A percentile compares a stretch with the other conserved stretches of the same genome.
phyloP scores from a whole-genome alignment of 2,797 vertebrate species.

The Cottoperca gobio region DNA sequence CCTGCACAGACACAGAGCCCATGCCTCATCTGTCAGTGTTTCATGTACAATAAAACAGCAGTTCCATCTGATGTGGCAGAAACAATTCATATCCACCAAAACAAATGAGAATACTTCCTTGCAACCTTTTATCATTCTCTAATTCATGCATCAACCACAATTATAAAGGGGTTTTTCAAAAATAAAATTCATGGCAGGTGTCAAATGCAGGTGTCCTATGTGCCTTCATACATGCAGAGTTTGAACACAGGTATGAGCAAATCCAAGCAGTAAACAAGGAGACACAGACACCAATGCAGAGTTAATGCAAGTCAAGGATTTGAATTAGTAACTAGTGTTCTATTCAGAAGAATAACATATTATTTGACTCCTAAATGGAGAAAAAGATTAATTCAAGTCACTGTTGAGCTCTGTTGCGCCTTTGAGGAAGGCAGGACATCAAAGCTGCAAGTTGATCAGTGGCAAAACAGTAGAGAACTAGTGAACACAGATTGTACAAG shows the following conservation, averaged over 20 bases:
- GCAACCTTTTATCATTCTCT: background rate
- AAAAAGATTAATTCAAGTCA: background rate
- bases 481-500: background rate
- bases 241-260: background rate
- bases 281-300: background rate
- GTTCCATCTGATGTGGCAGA: conserved; percentile 28
- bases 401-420: background rate
- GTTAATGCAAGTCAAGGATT: background rate
- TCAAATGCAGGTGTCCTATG: background rate
- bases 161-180: background rate
- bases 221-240: background rate
- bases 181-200: background rate
- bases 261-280: background rate
- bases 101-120: no score
- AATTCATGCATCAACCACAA: background rate
- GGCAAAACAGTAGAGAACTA: background rate
- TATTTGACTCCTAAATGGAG: background rate
- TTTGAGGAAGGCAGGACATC: background rate
- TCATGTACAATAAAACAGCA: conserved; percentile 45
- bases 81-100: background rate
- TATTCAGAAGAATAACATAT: background rate
- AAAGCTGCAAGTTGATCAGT: background rate
- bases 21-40: conserved; percentile 21
- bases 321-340: background rate
- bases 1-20: conserved; percentile 49